These are phyloP conservation scores for Calyptomena viridis DNA, from an alignment of 2,113 vertebrate species.

Conservation along the genomic window DNA sequence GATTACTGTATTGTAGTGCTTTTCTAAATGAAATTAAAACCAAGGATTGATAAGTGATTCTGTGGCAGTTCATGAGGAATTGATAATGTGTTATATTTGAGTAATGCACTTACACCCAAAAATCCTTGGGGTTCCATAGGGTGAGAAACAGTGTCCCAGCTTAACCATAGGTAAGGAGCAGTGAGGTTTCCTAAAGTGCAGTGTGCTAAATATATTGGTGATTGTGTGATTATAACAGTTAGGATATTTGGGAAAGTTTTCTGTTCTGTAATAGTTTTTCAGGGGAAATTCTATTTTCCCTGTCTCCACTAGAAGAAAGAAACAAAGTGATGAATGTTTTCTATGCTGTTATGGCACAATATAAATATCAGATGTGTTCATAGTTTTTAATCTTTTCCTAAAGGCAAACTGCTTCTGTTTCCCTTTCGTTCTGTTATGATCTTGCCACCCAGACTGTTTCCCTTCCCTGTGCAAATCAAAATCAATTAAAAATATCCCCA, in stretches of 20 bases:
- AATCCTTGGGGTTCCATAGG: neutral
- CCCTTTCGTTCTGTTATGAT: slow-evolving; percentile 9
- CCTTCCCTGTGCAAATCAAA: slow-evolving; percentile 48
- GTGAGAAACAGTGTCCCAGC: neutral
- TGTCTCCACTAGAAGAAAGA: neutral
- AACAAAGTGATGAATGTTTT: neutral
- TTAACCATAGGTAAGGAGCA: neutral
- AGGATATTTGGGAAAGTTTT: neutral
- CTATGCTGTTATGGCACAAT: neutral
- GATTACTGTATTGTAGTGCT: neutral
- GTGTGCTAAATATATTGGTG: neutral
- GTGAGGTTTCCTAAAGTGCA: neutral
- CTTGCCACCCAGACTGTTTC: slow-evolving; percentile 37
- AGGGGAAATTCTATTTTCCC: neutral
- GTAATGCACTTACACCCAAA: neutral
- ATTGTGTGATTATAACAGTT: neutral
- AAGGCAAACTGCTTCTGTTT: neutral
- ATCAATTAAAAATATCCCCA: slow-evolving; percentile 44
- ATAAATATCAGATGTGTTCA: neutral
- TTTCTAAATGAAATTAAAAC: neutral
- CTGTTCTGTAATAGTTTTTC: neutral
- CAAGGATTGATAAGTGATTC: neutral
- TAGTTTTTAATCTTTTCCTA: neutral
- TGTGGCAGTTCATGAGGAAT: neutral
- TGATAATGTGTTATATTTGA: neutral